phyloP scores from a whole-genome alignment of 2,113 vertebrate species.

The Carassius auratus region DNA sequence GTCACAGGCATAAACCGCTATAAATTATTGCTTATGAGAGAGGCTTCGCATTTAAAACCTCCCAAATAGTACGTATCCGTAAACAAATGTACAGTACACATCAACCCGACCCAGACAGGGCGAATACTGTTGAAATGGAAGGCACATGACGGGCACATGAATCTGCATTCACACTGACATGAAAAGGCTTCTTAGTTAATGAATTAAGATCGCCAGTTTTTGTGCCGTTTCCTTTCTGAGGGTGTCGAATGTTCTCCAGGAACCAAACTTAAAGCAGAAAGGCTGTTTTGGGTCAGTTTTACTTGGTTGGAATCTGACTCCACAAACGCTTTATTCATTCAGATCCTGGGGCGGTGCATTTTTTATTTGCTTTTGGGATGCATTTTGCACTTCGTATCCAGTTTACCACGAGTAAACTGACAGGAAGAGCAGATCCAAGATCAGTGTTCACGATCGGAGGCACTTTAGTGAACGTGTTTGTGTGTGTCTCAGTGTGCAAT shows the following conservation, averaged over 20 bases:
- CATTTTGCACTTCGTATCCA: background rate
- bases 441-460: background rate
- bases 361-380: background rate
- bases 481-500: constrained; percentile 85
- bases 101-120: constrained; percentile 67
- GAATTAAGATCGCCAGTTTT: constrained; percentile 52
- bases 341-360: constrained; percentile 12
- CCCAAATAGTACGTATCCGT: constrained; percentile 72
- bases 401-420: background rate
- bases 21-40: constrained; percentile 23
- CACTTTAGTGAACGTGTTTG: constrained; percentile 29
- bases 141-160: constrained; percentile 56
- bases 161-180: constrained; percentile 61
- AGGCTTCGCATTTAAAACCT: constrained; percentile 35
- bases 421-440: background rate
- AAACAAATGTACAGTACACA: constrained; percentile 72
- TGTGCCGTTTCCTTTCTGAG: background rate
- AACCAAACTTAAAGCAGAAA: background rate
- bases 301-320: constrained; percentile 20
- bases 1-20: background rate
- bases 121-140: constrained; percentile 72
- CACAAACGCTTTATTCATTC: background rate
- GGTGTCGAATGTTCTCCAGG: constrained; percentile 36
- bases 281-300: background rate
- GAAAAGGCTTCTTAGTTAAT: background rate